Conservation (phyloP, 2,113 vertebrate species). For the Baryphthengus martii region DNA sequence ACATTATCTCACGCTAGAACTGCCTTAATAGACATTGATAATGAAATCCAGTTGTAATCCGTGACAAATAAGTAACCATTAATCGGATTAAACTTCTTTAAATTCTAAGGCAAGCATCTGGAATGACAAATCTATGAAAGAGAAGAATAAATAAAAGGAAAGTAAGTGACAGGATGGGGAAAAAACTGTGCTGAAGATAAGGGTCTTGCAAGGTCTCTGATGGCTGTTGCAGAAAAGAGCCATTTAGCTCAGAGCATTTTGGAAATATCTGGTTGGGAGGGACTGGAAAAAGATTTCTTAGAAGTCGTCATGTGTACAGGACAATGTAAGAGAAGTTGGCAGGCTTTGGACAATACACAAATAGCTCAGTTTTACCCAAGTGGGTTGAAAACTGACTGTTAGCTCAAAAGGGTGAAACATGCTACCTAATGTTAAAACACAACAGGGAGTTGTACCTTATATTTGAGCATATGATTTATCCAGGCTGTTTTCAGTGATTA, state of each 20-base stretch:
- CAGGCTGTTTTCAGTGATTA: not conserved
- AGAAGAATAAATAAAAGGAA: not conserved
- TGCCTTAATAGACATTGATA: not conserved
- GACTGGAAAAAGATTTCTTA: not conserved
- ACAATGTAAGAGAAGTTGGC: not conserved
- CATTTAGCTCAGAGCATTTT: not conserved
- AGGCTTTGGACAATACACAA: not conserved
- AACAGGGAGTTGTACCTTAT: not conserved
- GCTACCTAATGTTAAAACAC: not conserved
- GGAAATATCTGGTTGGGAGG: not conserved
- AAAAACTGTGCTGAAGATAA: not conserved
- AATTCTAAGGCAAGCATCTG: not conserved
- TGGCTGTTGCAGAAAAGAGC: not conserved
- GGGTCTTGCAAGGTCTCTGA: not conserved
- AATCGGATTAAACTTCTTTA: not conserved
- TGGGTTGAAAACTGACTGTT: not conserved
- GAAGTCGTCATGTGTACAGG: not conserved
- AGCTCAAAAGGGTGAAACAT: not conserved
- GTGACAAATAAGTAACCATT: not conserved
- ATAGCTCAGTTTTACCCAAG: not conserved
- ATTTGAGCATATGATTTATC: not conserved
- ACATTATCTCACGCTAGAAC: not conserved
- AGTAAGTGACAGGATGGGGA: not conserved
- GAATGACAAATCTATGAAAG: not conserved
- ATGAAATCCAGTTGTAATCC: not conserved